A percentile compares a stretch with the other conserved stretches of the same genome.
phyloP scores from a whole-genome alignment of 2,797 vertebrate genomes.

The Chelon labrosus region DNA sequence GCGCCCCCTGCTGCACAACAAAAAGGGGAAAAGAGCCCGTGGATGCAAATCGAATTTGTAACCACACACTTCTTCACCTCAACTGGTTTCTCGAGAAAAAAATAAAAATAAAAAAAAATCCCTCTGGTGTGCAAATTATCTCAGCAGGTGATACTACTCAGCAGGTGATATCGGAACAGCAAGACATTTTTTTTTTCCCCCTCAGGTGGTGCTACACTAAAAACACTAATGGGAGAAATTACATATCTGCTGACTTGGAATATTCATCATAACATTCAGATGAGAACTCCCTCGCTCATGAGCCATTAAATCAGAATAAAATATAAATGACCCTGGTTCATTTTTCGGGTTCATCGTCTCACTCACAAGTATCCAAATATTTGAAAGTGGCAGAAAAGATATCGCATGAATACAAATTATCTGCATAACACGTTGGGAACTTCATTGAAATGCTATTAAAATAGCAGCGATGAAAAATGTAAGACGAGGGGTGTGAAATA shows the following conservation, averaged over 20 bases:
- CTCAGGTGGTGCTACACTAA: conserved; percentile 30
- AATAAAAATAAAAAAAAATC: conserved; percentile 34
- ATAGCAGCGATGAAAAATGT: conserved; percentile 39
- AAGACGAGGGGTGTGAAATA: conserved; percentile 32
- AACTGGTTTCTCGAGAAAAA: conserved; percentile 40
- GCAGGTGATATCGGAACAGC: conserved; percentile 32
- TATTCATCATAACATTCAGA: conserved; percentile 65
- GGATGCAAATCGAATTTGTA: conserved; percentile 12
- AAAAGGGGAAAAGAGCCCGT: neutral
- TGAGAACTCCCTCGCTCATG: conserved; percentile 51
- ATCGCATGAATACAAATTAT: conserved; percentile 49
- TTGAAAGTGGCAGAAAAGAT: conserved; percentile 49
- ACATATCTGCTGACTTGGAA: conserved; percentile 55
- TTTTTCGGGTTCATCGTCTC: conserved; percentile 51
- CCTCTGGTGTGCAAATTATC: conserved; percentile 39
- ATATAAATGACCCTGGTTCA: conserved; percentile 65
- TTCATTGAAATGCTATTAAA: conserved; percentile 36
- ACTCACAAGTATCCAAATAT: conserved; percentile 54
- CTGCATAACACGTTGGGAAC: conserved; percentile 9
- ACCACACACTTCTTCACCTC: conserved; percentile 36
- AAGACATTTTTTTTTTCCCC: conserved; percentile 26
- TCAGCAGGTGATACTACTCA: conserved; percentile 53
- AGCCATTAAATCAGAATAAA: conserved; percentile 67
- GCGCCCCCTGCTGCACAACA: conserved; percentile 81
- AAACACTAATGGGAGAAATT: conserved; percentile 59